Conservation (phyloP, 1,140 invertebrate genomes). For the Marisa cornuarietis region DNA sequence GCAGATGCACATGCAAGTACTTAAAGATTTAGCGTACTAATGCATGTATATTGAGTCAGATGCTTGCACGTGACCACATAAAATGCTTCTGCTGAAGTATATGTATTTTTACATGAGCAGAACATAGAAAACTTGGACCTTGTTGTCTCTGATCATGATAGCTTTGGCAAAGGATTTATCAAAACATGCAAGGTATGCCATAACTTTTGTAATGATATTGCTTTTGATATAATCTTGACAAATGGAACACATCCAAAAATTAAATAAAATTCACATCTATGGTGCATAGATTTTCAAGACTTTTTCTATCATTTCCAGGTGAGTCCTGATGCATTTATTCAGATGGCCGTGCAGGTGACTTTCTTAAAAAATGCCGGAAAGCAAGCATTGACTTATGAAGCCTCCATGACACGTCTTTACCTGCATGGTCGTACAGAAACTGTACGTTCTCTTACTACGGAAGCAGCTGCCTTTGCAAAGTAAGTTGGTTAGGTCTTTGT, state of each 20-base stretch:
- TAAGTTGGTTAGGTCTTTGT: slow-evolving; percentile 30
- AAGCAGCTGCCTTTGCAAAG: slow-evolving; percentile 89
- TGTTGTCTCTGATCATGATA: slow-evolving; percentile 62
- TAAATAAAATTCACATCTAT: too few species aligned
- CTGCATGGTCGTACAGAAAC: slow-evolving; percentile 97
- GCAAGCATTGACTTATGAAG: slow-evolving; percentile 96
- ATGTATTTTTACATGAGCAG: slow-evolving; percentile 48
- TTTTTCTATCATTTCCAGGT: slow-evolving; percentile 52
- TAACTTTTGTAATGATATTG: too few species aligned
- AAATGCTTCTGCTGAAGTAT: too few species aligned
- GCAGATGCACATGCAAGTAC: too few species aligned
- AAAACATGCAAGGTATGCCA: slow-evolving; percentile 66
- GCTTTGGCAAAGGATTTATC: slow-evolving; percentile 70
- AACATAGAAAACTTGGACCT: slow-evolving; percentile 68
- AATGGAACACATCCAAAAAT: too few species aligned
- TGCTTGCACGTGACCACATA: too few species aligned
- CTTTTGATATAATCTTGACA: too few species aligned
- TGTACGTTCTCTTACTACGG: slow-evolving; percentile 91
- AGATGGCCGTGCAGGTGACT: slow-evolving; percentile 93
- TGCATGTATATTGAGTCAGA: too few species aligned
- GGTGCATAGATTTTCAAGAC: too few species aligned
- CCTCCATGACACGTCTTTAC: slow-evolving; percentile 96
- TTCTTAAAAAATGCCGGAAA: slow-evolving; percentile 86
- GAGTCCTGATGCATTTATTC: slow-evolving; percentile 92
- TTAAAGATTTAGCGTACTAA: too few species aligned